Percentiles rank a stretch among this genome's conserved stretches.
These are phyloP conservation scores for Heterocephalus glaber DNA, from an alignment of 2,113 vertebrate genomes.

Conservation along the genomic window DNA sequence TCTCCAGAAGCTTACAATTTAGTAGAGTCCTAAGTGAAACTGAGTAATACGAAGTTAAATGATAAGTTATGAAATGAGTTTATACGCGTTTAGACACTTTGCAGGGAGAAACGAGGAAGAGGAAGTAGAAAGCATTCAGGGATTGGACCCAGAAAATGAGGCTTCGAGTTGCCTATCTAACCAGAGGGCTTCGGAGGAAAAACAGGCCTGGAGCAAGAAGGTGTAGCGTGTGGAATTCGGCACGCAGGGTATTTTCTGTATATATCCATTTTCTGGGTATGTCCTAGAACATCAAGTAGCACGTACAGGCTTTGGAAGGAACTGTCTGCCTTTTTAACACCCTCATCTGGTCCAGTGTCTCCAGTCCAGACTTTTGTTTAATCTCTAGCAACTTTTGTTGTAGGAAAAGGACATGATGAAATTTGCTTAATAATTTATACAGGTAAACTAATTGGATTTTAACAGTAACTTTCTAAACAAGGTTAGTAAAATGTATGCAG, in stretches of 20 bases:
- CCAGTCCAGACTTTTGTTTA: background rate
- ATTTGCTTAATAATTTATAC: background rate
- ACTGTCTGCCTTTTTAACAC: background rate
- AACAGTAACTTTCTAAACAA: slow-evolving; percentile 26
- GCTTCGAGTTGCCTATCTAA: background rate
- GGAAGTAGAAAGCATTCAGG: background rate
- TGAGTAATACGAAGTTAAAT: background rate
- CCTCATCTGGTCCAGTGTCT: background rate
- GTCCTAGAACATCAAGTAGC: background rate
- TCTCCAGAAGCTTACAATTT: background rate
- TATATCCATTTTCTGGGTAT: background rate
- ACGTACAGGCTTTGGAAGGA: background rate
- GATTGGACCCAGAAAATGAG: background rate
- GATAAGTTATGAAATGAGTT: background rate
- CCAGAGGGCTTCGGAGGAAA: background rate
- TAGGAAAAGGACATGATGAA: background rate
- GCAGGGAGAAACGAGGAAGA: background rate
- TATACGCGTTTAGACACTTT: background rate
- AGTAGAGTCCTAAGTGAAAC: slow-evolving; percentile 14
- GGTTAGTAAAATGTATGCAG: background rate
- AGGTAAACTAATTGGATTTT: slow-evolving; percentile 19
- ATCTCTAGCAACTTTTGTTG: background rate
- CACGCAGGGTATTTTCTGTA: background rate
- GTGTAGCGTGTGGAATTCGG: background rate
- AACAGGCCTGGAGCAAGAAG: background rate